Percentiles rank a stretch among this genome's conserved stretches.
Conservation (phyloP, 2,888 invertebrate species). For the Hemaris fuciformis region DNA sequence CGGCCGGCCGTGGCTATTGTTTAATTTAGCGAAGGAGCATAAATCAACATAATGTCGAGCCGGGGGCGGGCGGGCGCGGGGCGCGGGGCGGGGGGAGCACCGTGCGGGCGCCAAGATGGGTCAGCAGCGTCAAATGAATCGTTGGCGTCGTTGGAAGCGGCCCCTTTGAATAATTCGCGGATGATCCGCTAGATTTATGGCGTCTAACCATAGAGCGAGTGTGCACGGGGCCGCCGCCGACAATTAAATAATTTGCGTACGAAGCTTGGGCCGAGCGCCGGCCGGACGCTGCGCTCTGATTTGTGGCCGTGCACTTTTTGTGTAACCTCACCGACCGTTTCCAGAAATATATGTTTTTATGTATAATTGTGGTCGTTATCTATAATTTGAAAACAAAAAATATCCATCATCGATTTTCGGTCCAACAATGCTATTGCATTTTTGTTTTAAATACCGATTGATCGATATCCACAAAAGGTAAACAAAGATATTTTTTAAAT, state of each 20-base stretch:
- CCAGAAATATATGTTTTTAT: constrained; percentile 4
- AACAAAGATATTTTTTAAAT: not conserved
- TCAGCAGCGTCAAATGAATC: constrained; percentile 16
- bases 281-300: constrained; percentile 22
- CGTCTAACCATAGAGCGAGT: constrained; percentile 65
- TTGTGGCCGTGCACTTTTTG: constrained; percentile 4
- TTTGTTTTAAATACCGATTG: not conserved
- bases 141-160: constrained; percentile 42
- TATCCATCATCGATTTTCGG: not conserved
- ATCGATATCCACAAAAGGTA: not conserved
- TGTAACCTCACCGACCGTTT: constrained; percentile 1
- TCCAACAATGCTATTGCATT: constrained; percentile 6
- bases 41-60: not conserved
- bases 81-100: not conserved
- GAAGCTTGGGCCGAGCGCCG: constrained; percentile 17
- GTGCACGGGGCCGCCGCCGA: constrained; percentile 29
- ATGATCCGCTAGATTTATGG: constrained; percentile 73
- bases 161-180: constrained; percentile 75
- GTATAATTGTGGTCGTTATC: constrained; percentile 5
- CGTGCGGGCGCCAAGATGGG: constrained; percentile 18
- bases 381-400: not conserved
- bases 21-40: constrained; percentile 6
- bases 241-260: constrained; percentile 79
- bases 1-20: constrained; percentile 5
- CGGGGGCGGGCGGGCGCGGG: not conserved